Base-by-base conservation (phyloP, 1,140 invertebrate genomes). In the Brachionus calyciflorus region DNA sequence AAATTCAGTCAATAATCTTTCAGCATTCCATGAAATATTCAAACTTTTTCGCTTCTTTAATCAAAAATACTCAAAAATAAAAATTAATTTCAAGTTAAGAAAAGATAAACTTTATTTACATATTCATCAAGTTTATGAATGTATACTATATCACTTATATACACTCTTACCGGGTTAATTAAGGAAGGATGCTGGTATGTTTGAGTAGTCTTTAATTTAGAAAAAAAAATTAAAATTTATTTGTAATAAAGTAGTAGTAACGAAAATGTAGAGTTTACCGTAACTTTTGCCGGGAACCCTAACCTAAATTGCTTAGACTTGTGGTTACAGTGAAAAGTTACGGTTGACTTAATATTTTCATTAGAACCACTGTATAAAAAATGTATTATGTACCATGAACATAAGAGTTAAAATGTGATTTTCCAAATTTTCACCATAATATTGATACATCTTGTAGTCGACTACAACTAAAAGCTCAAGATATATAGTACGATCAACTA, bases 361-460 rank as follows among this genome's bases (percentile, higher is more conserved):
- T n/a, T n/a, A n/a, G n/a, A n/a, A n/a, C n/a, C n/a, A n/a, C n/a
- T n/a, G n/a, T n/a, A n/a, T n/a, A n/a, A n/a, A n/a, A n/a, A n/a
- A n/a, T n/a, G n/a, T n/a, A n/a, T n/a, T n/a, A n/a, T n/a, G 81
- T 86, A 91, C 92, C 91, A 93, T 93, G 82, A 94, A 94, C 91
- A 94, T 93, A 48, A 95, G 91, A 19, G 92, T 93, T 28, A 94
- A 86, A 10, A 83, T 94, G 94, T 2, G 89, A 91, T 80, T 92
- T 90, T 46, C 21, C 19, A 51, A 37, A 14, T 63, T 49, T 10
- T 63, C 44, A 6, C 53, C 55, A 49, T 63, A 53, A 57, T 30
- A 94, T 88, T 80, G 92, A 91, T 79, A 89, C 92, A 94, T 93
- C 78, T 90, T 90, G 30, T 88, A 87, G 84, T 95, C 93, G 24